Evolutionary conservation across 2,888 invertebrate genomes (phyloP), one percentile per base, ranked within the genome.

Genomic region (Lysandra bellargus): DNA sequence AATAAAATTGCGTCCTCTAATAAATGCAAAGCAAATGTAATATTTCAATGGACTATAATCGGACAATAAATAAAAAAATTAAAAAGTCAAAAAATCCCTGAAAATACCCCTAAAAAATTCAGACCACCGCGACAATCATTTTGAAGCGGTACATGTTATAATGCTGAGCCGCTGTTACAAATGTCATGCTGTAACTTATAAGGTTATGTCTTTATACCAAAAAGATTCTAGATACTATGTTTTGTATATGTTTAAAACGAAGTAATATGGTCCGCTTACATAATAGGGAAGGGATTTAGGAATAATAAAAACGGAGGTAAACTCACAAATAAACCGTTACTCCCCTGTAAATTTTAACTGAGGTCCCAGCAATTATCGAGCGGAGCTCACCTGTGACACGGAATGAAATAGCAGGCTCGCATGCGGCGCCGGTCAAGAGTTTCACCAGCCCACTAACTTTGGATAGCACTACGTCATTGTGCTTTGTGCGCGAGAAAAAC

Each of bases 321-420:
- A 69, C 33, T 69, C 5, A 33, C 33, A 69, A 69, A 69, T 33
- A 64, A 69, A 12, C 33, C 33, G 30, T 30, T 30, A 64, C 30
- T 12, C 64, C 60, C 64, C 30, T 64, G 64, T 30, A 64, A 64
- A 64, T 64, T 64, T 74, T 75, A 49, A 75, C 44, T 44, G 14
- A 30, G 30, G 49, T 30, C 49, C 30, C 85, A 86, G 85, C 87
- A 88, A 88, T 89, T 88, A 88, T 85, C 83, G 83, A 57, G 75
- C 23, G 9, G 23, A 76, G 76, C 76, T 76, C 89, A 89, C 89
- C 89, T 89, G 89, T 87, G 88, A 76, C 76, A 87, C 86, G 83
- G 87, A 88, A 88, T 88, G 89, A 89, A 89, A 89, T 89, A 89
- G 88, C 88, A 86, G 86, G 82, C 82, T 82, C 84, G 81, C 84